phyloP scores from a whole-genome alignment of 53 echinoderm and acorn worm genomes.

The Actinopyga echinites region DNA sequence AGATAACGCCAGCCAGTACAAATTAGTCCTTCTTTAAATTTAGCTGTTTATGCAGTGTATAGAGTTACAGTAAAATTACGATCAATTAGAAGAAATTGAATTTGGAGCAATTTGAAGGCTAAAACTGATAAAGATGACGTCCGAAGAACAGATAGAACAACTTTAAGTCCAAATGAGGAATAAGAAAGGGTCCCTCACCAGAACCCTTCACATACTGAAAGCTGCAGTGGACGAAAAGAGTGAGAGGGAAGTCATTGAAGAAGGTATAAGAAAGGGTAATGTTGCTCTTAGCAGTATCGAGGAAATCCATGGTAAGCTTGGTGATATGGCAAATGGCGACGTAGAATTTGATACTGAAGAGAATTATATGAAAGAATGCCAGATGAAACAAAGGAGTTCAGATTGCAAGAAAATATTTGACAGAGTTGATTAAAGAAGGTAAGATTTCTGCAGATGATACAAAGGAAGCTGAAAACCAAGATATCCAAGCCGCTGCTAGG shows the following conservation, averaged over 20 bases:
- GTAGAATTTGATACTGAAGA: background rate
- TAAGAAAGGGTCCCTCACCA: background rate
- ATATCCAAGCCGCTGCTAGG: background rate
- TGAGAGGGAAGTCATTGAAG: background rate
- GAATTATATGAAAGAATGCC: background rate
- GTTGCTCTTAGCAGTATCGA: background rate
- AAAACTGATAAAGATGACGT: background rate
- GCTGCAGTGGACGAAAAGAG: background rate
- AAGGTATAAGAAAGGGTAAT: background rate
- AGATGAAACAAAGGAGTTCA: background rate
- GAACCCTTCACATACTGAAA: background rate
- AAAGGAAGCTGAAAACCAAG: background rate
- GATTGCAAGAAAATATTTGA: background rate
- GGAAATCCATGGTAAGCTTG: background rate
- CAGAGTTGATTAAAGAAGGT: background rate
- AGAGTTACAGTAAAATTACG: constrained; percentile 2
- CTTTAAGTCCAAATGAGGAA: background rate
- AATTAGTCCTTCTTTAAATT: too few relatives aligned
- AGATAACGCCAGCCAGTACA: too few relatives aligned
- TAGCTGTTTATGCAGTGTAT: too few relatives aligned
- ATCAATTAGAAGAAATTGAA: background rate
- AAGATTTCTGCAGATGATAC: background rate
- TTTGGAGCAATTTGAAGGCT: background rate
- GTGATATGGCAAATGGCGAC: background rate
- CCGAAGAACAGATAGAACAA: background rate